These are phyloP conservation scores for Lamprologus tigripictilis DNA, from an alignment of 2,113 vertebrate genomes.

Conservation along the genomic window DNA sequence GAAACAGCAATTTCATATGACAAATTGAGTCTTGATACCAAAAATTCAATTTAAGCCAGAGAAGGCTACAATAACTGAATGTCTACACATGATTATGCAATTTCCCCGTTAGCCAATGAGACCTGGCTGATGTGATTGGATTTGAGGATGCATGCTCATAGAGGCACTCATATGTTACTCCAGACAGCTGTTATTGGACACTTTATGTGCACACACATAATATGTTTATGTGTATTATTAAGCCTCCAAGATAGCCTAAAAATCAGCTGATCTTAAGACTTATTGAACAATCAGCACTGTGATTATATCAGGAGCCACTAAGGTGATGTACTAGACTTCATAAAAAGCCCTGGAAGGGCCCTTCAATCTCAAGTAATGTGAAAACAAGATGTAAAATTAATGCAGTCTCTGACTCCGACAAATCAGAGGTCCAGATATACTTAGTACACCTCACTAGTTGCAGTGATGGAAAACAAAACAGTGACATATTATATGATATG, in stretches of 20 bases:
- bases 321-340: background rate
- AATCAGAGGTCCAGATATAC: background rate
- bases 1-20: constrained; percentile 35
- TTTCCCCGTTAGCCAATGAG: constrained; percentile 3
- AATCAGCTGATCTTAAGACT: background rate
- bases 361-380: background rate
- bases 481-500: background rate
- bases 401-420: background rate
- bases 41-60: constrained; percentile 36
- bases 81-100: constrained; percentile 38
- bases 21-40: constrained; percentile 38
- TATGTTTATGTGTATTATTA: background rate
- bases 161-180: background rate
- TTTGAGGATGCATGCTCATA: background rate
- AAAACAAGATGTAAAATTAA: background rate
- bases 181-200: background rate
- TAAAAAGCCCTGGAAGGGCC: background rate
- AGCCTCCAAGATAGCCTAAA: background rate
- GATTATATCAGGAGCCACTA: constrained; percentile 2
- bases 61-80: background rate
- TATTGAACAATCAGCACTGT: background rate
- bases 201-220: background rate
- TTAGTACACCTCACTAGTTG: background rate
- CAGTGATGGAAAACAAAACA: background rate
- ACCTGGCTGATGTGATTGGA: constrained; percentile 15